Percentiles rank a stretch among this genome's conserved stretches.
These are phyloP conservation scores for Mesorhabditis belari DNA, from an alignment of 2,888 invertebrate genomes.

Conservation along the genomic window DNA sequence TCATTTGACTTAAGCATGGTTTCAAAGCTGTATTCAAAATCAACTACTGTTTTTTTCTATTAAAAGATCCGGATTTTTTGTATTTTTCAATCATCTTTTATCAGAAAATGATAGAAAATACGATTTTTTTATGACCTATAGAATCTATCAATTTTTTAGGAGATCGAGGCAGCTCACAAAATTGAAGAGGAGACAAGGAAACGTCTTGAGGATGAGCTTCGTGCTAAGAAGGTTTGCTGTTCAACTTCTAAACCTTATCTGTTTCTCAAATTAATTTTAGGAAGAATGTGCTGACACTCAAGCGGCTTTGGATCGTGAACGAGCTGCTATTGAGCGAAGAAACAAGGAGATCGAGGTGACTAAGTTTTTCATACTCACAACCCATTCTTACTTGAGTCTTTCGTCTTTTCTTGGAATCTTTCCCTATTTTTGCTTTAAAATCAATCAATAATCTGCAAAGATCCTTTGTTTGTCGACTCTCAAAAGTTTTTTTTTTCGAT, in stretches of 20 bases:
- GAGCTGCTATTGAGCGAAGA: conserved; percentile 28
- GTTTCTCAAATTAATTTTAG: not conserved
- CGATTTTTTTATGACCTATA: not conserved
- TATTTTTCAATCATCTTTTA: no score
- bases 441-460: no score
- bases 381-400: no score
- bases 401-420: no score
- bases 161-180: conserved; percentile 22
- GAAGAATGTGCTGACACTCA: conserved; percentile 32
- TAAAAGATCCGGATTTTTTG: no score
- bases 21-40: no score
- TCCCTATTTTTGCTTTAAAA: no score
- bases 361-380: no score
- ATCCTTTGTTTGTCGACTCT: no score
- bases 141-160: conserved; percentile 7
- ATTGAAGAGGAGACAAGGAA: conserved; percentile 27
- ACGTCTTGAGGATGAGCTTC: conserved; percentile 29
- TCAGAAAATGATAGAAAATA: not conserved
- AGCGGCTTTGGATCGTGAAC: conserved; percentile 32
- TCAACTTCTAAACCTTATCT: not conserved
- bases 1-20: no score
- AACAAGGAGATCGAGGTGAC: conserved; percentile 42
- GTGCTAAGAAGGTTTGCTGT: conserved; percentile 5
- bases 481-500: no score
- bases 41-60: no score